phyloP scores from a whole-genome alignment of 2,888 invertebrate genomes.

The Rotaria socialis region DNA sequence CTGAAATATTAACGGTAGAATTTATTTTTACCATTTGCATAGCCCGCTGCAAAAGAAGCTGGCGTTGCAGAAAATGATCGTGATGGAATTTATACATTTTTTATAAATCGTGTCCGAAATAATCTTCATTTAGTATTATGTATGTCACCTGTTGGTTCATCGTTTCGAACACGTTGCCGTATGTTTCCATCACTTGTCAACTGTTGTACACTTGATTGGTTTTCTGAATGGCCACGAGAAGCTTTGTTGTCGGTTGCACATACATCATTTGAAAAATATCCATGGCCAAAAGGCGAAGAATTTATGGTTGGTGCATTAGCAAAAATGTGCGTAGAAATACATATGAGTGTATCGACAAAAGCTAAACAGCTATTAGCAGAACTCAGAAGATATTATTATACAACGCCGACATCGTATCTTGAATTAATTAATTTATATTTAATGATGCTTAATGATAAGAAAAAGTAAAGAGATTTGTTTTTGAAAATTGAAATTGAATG shows the following conservation, averaged over 20 bases:
- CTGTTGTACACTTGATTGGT: constrained; percentile 61
- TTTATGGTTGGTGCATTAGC: constrained; percentile 61
- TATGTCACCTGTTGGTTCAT: constrained; percentile 83
- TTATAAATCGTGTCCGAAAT: constrained; percentile 73
- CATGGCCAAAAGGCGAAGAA: constrained; percentile 48
- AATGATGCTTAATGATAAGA: constrained; percentile 68
- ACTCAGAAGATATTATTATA: constrained; percentile 79
- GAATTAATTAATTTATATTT: constrained; percentile 77
- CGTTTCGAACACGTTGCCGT: constrained; percentile 68
- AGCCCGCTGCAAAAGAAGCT: constrained; percentile 67
- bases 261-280: constrained; percentile 67
- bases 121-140: constrained; percentile 80
- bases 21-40: background rate
- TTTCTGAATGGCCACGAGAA: constrained; percentile 79
- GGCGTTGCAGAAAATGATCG: constrained; percentile 69
- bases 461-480: constrained; percentile 64
- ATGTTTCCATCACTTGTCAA: constrained; percentile 61
- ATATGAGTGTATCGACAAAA: constrained; percentile 73
- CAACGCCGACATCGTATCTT: constrained; percentile 83
- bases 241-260: constrained; percentile 75
- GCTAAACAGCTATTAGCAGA: constrained; percentile 74
- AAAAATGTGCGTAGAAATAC: constrained; percentile 70
- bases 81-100: constrained; percentile 77
- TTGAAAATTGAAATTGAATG: background rate
- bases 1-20: background rate